Evolutionary conservation across 2,797 vertebrate species (phyloP), one percentile per base, ranked within the genome.

Genomic region (Alca torda): DNA sequence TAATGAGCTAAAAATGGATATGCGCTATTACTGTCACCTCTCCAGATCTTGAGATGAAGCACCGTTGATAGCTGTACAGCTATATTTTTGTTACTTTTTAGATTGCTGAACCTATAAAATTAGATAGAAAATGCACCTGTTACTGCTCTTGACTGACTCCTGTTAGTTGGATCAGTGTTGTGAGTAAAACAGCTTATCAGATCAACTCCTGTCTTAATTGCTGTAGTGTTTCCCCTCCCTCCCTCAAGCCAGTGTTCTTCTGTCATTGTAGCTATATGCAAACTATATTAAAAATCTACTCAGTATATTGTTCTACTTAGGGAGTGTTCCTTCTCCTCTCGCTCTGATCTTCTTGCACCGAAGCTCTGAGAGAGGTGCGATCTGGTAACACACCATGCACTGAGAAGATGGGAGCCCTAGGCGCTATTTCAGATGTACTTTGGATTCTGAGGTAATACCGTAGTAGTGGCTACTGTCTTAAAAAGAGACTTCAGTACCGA

Each of bases 41-140:
- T 33, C 6, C 24, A 0, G 11, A 39, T 37, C 23, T 43, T 24
- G 31, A 70, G 63, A 1, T 65, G 59, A 46, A 68, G 54, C n/a
- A 15, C 53, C 4, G 1, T 1, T n/a, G 51, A 0, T 43, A 4
- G 1, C 23, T 53, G 8, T 56, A 17, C 9, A 26, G 45, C 26
- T 84, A 1, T 20, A 21, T 21, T 20, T 75, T 43, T 67, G 15
- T 72, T 76, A 33, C 33, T 37, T 65, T 84, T 73, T n/a, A 63
- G 37, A 11, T 57, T 46, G 26, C 69, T 15, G 11, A 53, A 39
- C 35, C 24, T 80, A 2, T 61, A 37, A 61, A 53, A 51, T 35
- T 12, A 45, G 51, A 35, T 50, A n/a, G 53, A 65, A 23, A 60
- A 31, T 65, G n/a, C 20, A 26, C 35, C 79, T 79, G 33, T 35